Percentiles rank a stretch among this genome's conserved stretches.
Evolutionary conservation across 2,113 vertebrate genomes (phyloP).

Genomic region (Gila orcuttii): DNA sequence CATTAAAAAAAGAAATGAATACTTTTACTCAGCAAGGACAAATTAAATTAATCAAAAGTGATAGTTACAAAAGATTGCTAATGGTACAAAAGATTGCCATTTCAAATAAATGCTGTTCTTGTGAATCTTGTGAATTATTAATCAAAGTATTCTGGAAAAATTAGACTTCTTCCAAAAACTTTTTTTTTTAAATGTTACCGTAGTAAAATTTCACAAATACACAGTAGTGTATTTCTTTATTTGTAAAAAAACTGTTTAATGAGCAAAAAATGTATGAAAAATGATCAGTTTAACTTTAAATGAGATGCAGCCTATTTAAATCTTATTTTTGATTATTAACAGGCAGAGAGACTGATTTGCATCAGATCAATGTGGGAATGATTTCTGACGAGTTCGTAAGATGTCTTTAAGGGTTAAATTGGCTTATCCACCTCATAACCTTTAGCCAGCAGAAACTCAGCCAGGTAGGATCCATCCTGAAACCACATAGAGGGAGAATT

Average conservation of each 20-base stretch:
- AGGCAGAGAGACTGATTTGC: not conserved
- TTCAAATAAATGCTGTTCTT: not conserved
- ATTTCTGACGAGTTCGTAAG: conserved; percentile 1
- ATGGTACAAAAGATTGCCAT: not conserved
- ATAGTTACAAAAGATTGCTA: not conserved
- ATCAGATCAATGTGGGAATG: not conserved
- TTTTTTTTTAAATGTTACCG: not conserved
- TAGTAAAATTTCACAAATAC: not conserved
- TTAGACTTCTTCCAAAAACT: not conserved
- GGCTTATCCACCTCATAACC: conserved; percentile 91
- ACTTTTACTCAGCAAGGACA: not conserved
- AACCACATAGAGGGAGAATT: conserved; percentile 65
- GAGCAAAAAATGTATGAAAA: not conserved
- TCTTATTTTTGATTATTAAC: not conserved
- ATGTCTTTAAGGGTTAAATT: not conserved
- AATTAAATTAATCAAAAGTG: not conserved
- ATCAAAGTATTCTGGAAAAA: not conserved
- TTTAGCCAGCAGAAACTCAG: conserved; percentile 95
- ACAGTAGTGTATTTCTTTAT: not conserved
- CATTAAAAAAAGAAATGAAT: too few species aligned
- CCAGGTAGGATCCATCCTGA: conserved; percentile 98
- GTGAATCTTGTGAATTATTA: not conserved
- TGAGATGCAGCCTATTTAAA: not conserved
- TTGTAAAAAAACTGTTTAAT: not conserved
- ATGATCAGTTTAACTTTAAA: not conserved